Percentiles rank a stretch among this genome's conserved stretches.
phyloP scores from a whole-genome alignment of 1,140 invertebrate genomes.

The Conus betulinus region DNA sequence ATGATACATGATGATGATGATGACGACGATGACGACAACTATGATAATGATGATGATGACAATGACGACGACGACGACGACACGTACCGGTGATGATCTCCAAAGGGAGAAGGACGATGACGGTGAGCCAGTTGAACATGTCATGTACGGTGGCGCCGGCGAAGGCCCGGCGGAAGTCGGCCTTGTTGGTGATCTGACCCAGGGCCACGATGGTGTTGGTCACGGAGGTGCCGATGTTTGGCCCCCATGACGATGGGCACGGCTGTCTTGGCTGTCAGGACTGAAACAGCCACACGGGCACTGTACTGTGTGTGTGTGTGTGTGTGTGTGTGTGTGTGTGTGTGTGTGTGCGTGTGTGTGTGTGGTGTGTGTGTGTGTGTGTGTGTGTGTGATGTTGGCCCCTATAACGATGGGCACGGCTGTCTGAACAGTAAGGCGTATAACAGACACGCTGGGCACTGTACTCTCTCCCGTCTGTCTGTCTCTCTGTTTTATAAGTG shows the following conservation, averaged over 20 bases:
- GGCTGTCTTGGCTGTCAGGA: conserved; percentile 76
- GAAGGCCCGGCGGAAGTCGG: conserved; percentile 79
- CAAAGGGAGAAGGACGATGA: conserved; percentile 76
- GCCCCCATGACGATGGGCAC: conserved; percentile 81
- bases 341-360: too few species aligned
- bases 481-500: too few species aligned
- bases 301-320: too few species aligned
- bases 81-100: conserved; percentile 73
- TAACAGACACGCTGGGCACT: too few species aligned
- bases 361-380: too few species aligned
- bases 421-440: too few species aligned
- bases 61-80: background rate
- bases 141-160: conserved; percentile 80
- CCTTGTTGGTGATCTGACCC: conserved; percentile 70
- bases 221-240: conserved; percentile 81
- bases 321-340: too few species aligned
- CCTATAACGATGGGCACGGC: too few species aligned
- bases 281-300: conserved; percentile 46
- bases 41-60: background rate
- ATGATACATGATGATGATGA: background rate
- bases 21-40: background rate
- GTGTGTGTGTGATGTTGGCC: too few species aligned
- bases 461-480: too few species aligned
- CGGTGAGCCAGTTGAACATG: conserved; percentile 80
- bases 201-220: conserved; percentile 81